These are phyloP conservation scores for Proteles cristata DNA, from an alignment of 2,113 vertebrate species.

Conservation along the genomic window DNA sequence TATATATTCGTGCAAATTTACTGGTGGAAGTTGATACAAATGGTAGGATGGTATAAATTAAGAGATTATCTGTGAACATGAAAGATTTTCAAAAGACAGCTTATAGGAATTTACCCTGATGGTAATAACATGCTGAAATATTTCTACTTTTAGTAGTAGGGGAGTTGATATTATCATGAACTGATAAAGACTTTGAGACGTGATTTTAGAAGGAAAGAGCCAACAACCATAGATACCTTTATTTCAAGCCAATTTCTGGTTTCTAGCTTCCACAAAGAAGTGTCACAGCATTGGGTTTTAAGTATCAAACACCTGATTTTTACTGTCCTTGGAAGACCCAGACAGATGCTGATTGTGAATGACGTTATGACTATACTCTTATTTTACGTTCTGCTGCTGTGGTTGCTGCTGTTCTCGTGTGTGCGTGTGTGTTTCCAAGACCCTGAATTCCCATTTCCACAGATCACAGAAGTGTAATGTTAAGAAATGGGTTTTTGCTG, in stretches of 20 bases:
- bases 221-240: neutral
- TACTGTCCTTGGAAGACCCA: neutral
- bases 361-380: neutral
- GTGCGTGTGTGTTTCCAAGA: neutral
- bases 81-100: neutral
- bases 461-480: neutral
- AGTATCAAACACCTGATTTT: neutral
- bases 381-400: neutral
- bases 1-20: neutral
- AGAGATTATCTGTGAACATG: neutral
- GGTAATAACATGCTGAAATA: neutral
- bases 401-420: too few species aligned
- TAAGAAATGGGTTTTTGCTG: neutral
- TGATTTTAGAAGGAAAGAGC: neutral
- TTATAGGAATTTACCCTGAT: neutral
- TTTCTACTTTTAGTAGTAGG: neutral
- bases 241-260: neutral
- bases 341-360: neutral
- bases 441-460: neutral
- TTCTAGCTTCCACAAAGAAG: neutral
- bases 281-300: neutral
- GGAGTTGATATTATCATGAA: neutral
- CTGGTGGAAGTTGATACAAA: neutral
- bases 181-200: neutral
- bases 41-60: neutral